These are phyloP conservation scores for Lasioglossum figueresi DNA, from an alignment of 2,888 invertebrate species.

Conservation along the genomic window DNA sequence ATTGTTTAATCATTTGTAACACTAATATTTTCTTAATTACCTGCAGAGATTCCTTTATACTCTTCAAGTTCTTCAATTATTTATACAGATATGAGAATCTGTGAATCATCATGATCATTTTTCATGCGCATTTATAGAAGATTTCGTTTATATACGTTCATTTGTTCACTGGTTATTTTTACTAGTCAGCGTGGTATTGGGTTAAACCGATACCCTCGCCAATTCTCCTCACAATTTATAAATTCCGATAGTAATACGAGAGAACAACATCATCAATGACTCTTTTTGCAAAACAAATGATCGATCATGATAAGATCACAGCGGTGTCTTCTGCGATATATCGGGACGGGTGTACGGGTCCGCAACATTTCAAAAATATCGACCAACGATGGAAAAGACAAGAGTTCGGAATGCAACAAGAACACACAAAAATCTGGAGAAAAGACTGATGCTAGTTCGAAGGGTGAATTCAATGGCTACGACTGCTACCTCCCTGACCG, in stretches of 20 bases:
- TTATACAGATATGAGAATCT: conserved; percentile 17
- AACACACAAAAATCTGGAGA: background rate
- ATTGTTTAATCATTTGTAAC: background rate
- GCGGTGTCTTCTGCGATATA: conserved; percentile 17
- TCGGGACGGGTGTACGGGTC: background rate
- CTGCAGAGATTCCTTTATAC: background rate
- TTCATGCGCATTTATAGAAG: background rate
- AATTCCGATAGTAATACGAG: background rate
- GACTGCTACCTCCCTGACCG: conserved; percentile 39
- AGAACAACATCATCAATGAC: conserved; percentile 25
- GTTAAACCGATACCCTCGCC: conserved; percentile 31
- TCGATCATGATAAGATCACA: conserved; percentile 37
- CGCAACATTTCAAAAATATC: conserved; percentile 45
- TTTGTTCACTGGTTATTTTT: conserved; percentile 36
- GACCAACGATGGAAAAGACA: conserved; percentile 14
- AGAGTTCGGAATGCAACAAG: background rate
- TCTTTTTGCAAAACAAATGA: conserved; percentile 13
- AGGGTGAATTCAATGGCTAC: conserved; percentile 23
- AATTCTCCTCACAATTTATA: background rate
- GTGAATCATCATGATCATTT: background rate
- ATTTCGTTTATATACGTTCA: conserved; percentile 29
- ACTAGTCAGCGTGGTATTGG: background rate
- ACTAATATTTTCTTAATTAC: background rate
- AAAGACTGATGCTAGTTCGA: background rate
- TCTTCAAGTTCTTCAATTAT: background rate